Evolutionary conservation across 1,140 invertebrate genomes (phyloP).

Genomic region (Habropoda laboriosa): DNA sequence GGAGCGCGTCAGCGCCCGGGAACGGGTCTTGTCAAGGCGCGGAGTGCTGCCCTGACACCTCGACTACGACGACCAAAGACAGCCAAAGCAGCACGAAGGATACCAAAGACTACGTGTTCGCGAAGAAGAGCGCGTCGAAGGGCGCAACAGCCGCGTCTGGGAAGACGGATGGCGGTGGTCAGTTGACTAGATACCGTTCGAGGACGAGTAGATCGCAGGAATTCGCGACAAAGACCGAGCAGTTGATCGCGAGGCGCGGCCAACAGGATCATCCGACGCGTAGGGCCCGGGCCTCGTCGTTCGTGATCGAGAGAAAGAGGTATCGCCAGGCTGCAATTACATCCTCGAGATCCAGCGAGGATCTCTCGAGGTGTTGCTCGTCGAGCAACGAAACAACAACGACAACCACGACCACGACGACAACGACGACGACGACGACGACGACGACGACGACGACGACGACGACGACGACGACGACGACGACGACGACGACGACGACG

Average conservation of each 20-base stretch:
- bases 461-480: slow-evolving; percentile 39
- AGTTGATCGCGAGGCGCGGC: slow-evolving; percentile 56
- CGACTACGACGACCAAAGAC: slow-evolving; percentile 30
- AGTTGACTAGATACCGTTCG: slow-evolving; percentile 48
- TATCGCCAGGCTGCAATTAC: slow-evolving; percentile 32
- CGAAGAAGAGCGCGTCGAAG: slow-evolving; percentile 28
- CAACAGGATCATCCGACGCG: slow-evolving; percentile 30
- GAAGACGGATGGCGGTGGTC: slow-evolving; percentile 30
- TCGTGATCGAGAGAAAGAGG: slow-evolving; percentile 61
- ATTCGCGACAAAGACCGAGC: slow-evolving; percentile 60
- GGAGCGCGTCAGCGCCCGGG: slow-evolving; percentile 55
- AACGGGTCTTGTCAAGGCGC: slow-evolving; percentile 18
- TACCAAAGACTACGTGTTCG: slow-evolving; percentile 24
- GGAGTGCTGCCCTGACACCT: background rate
- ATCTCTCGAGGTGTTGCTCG: slow-evolving; percentile 36
- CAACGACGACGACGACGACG: slow-evolving; percentile 37
- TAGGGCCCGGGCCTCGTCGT: slow-evolving; percentile 61
- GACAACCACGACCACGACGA: slow-evolving; percentile 21
- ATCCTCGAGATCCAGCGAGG: slow-evolving; percentile 59
- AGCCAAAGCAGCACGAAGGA: slow-evolving; percentile 5
- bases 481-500: too few species aligned
- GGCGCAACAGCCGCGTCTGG: too few species aligned
- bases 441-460: slow-evolving; percentile 25
- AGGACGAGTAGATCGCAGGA: slow-evolving; percentile 51
- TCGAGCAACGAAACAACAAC: slow-evolving; percentile 50